Conservation (phyloP, 1,140 invertebrate species). For the Oscheius sp. region DNA sequence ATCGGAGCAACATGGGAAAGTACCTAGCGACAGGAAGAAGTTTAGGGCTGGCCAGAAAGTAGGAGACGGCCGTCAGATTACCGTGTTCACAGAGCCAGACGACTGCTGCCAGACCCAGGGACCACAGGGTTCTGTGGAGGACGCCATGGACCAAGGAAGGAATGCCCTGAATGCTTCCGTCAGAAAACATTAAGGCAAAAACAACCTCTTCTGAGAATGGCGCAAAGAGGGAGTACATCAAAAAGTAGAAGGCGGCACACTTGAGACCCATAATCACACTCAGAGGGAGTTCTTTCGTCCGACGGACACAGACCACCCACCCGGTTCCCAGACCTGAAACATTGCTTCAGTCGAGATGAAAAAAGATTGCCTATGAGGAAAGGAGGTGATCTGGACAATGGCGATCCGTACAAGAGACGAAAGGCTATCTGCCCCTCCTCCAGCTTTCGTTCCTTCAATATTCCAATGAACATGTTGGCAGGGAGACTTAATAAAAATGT, state of each 20-base stretch:
- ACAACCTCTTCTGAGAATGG: slow-evolving; percentile 1
- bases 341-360: not conserved
- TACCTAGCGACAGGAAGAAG: slow-evolving; percentile 9
- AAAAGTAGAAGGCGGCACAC: not conserved
- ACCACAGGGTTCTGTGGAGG: slow-evolving; percentile 9
- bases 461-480: slow-evolving; percentile 16
- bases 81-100: slow-evolving; percentile 6
- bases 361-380: not conserved
- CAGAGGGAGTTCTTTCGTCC: not conserved
- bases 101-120: slow-evolving; percentile 5
- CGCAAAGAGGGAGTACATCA: not conserved
- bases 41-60: not conserved
- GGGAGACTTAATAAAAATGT: not conserved
- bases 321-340: slow-evolving; percentile 6
- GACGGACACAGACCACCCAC: slow-evolving; percentile 6
- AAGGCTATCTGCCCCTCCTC: slow-evolving; percentile 8
- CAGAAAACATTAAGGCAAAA: not conserved
- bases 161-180: not conserved
- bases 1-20: not conserved
- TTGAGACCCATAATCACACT: not conserved
- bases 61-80: not conserved
- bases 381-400: slow-evolving; percentile 22
- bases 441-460: slow-evolving; percentile 9
- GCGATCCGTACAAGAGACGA: slow-evolving; percentile 7
- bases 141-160: not conserved